A percentile compares a stretch with the other conserved stretches of the same genome.
Conservation (phyloP, 2,888 invertebrate genomes). For the Laothoe populi region DNA sequence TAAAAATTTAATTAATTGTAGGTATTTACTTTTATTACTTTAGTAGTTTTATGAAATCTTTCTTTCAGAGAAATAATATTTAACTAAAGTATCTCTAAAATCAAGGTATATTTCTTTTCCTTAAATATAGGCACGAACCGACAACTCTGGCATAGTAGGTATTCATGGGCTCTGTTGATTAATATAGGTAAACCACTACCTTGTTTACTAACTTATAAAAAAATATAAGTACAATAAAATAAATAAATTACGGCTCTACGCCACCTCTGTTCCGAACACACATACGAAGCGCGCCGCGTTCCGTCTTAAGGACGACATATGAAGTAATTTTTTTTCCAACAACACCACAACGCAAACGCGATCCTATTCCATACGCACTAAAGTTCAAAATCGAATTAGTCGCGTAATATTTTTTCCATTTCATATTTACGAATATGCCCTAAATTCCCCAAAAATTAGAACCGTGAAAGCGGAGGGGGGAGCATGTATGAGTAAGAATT, state of each 20-base stretch:
- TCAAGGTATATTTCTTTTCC: no score
- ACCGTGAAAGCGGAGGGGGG: constrained; percentile 79
- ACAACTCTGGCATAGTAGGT: no score
- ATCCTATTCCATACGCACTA: constrained; percentile 52
- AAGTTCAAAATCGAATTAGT: constrained; percentile 52
- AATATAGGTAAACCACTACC: no score
- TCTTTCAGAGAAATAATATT: no score
- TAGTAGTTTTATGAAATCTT: no score
- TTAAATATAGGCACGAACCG: no score
- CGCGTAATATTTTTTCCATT: constrained; percentile 85
- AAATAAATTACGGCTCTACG: constrained; percentile 54
- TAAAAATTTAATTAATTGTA: no score
- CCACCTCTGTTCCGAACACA: constrained; percentile 66
- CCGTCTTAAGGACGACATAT: constrained; percentile 86
- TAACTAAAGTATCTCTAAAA: no score
- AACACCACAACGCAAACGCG: constrained; percentile 49
- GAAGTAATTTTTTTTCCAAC: constrained; percentile 84
- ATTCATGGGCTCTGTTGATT: no score
- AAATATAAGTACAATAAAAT: constrained; percentile 18
- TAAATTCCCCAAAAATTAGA: constrained; percentile 86
- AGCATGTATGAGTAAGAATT: constrained; percentile 65
- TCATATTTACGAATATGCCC: constrained; percentile 86
- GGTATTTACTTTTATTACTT: no score
- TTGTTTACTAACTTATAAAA: no score
- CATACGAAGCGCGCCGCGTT: constrained; percentile 82